Base-by-base conservation (phyloP, 2,797 vertebrate genomes). In the Platyrinchus mystaceus region DNA sequence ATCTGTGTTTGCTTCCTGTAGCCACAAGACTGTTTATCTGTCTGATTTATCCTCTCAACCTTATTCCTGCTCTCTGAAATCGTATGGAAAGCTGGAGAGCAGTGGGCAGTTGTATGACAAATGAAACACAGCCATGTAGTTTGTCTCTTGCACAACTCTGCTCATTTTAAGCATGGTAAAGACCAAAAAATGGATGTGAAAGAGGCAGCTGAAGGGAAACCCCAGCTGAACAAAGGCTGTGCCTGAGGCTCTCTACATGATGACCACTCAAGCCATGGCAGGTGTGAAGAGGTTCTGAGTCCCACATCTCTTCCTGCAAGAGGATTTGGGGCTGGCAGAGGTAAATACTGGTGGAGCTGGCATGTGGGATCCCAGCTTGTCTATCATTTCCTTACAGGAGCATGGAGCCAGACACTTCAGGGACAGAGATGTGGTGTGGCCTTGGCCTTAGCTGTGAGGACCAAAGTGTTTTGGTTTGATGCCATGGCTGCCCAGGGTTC, bases 341-440 rank as follows among this genome's bases (percentile, higher is more conserved):
- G 7, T 13, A 22, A 23, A 12, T 7, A 41, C 41, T 70, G 55
- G 4, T 36, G 41, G 44, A 26, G 32, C 44, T 55, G 63, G 12
- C 0, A 0, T 3, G 16, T 1, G 3, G 3, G 14, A 24, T 19
- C 30, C 19, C 82, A 30, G 14, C 58, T 30, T n/a, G 30, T 32
- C 60, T 14, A 2, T 21, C 17, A 2, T 32, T 10, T 47, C 49
- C 37, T 8, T 9, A 3, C 1, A 1, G 46, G 18, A 34, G n/a
- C 0, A 2, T 2, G 24, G 36, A n/a, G 24, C 20, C 36, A 18
- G 27, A 2, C 4, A 0, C n/a, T 13, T 32, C 12, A 28, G 37
- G 87, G 47, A 28, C 63, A 34, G 37, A 44, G 30, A 4, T 24
- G 11, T 24, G n/a, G 6, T 21, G 26, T 52, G 46, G 32, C 60